Conservation (phyloP, 2,113 vertebrate genomes). For the Camarhynchus parvulus region DNA sequence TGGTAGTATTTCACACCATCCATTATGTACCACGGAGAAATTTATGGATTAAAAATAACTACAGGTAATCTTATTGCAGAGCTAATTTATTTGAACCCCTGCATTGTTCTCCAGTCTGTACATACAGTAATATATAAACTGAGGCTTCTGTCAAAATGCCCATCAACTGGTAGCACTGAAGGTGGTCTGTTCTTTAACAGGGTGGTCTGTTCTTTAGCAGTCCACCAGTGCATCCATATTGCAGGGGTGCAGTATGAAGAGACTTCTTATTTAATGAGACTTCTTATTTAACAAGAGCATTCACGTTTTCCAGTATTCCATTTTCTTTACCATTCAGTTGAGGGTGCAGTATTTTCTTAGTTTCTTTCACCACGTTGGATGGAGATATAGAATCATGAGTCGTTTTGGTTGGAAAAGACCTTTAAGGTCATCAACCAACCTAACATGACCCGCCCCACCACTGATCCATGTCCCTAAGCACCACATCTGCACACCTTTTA, state of each 20-base stretch:
- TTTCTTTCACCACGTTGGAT: background rate
- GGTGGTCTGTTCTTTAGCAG: background rate
- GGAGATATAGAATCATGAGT: background rate
- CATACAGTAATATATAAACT: background rate
- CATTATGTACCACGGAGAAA: background rate
- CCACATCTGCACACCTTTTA: background rate
- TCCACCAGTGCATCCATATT: background rate
- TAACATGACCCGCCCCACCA: background rate
- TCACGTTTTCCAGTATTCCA: background rate
- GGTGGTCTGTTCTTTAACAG: background rate
- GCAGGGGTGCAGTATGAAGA: background rate
- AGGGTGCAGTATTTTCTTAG: background rate
- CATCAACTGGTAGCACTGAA: background rate
- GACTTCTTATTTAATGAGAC: background rate
- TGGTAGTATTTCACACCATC: background rate
- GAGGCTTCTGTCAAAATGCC: background rate
- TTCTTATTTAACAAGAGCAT: background rate
- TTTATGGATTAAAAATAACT: background rate
- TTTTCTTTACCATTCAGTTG: background rate
- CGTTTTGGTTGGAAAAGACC: background rate
- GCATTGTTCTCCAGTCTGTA: background rate
- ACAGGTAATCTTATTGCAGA: background rate
- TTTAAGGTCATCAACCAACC: background rate
- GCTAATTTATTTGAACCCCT: background rate
- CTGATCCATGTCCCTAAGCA: background rate